Conservation (phyloP, 2,797 vertebrate genomes). For the Sebastes wilsoni region DNA sequence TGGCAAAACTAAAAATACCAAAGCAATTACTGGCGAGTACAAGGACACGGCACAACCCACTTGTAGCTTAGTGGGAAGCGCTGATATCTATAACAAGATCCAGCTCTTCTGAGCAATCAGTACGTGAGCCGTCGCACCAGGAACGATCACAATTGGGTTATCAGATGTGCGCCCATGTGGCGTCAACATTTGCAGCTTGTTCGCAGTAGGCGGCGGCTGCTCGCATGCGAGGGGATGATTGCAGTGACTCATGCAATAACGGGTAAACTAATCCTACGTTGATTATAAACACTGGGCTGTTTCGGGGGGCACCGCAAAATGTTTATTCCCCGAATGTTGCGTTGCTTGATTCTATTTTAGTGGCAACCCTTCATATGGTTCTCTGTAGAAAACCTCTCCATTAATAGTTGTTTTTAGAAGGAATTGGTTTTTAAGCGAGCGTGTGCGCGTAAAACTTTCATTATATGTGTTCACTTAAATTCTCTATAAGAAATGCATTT, state of each 20-base stretch:
- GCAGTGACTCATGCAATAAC: conserved; percentile 40
- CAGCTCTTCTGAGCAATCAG: conserved; percentile 61
- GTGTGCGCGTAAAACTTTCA: conserved; percentile 36
- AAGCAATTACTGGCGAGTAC: conserved; percentile 73
- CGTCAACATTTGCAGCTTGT: conserved; percentile 28
- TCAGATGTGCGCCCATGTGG: conserved; percentile 43
- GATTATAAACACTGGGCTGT: conserved; percentile 42
- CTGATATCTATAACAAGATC: conserved; percentile 80
- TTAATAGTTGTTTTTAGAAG: conserved; percentile 5
- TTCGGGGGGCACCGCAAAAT: not conserved
- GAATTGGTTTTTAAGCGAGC: not conserved
- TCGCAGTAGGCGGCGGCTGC: conserved; percentile 44
- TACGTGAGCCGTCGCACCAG: not conserved
- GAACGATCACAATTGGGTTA: conserved; percentile 48
- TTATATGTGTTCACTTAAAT: conserved; percentile 19
- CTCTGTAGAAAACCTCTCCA: not conserved
- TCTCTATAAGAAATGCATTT: conserved; percentile 36
- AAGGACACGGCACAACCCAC: conserved; percentile 60
- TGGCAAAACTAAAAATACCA: conserved; percentile 74
- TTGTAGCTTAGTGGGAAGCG: conserved; percentile 55
- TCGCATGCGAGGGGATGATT: conserved; percentile 37
- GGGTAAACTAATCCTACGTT: conserved; percentile 48
- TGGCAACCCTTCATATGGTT: not conserved
- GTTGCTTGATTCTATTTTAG: conserved; percentile 11
- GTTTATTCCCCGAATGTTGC: conserved; percentile 31